Base-by-base conservation (phyloP, 2,888 invertebrate species). In the Cryptocheilus praepositus region DNA sequence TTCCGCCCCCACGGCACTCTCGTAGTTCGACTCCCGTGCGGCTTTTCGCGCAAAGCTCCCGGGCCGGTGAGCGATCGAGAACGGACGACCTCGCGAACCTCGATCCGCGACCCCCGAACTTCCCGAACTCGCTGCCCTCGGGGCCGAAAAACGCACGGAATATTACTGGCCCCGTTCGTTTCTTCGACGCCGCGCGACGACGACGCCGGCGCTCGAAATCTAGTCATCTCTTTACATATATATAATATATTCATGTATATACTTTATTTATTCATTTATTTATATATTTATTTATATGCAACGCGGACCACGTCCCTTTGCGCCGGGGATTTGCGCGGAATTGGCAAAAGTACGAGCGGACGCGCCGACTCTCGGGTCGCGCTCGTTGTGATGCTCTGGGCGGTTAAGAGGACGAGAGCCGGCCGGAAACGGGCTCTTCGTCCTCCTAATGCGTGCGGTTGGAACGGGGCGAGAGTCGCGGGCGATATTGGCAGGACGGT, bases 241-340 rank as follows among this genome's bases (percentile, higher is more conserved):
- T 74, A 64, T 72, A 77, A 44, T 57, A 61, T 55, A 66, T 66
- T 69, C 73, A 74, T 70, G 67, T 71, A 49, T 49, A 18, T 49
- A 49, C 18, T 18, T 49, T 18, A 71, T 67, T 63, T 62, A 64
- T 75, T 45, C 61, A 63, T 67, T 64, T 57, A 54, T 73, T 64
- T 65, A 66, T 71, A 60, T 69, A 57, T 71, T 69, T 65, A 77
- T 5, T 8, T 44, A 44, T 77, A 73, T 63, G 73, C 74, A 65
- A 64, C 71, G 71, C 69, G 67, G 67, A 49, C 16, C 18, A n/a
- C 16, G 5, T 49, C 18, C 16, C 49, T 49, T 49, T 5, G 5
- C 49, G 49, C 7, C 18, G 11, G 49, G 18, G n/a, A 18, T 49
- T 49, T 16, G 49, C 49, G n/a, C 49, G n/a, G 49, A 16, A 49